A percentile compares a stretch with the other conserved stretches of the same genome.
phyloP scores from a whole-genome alignment of 2,888 invertebrate species.

The Caenorhabditis sp. region DNA sequence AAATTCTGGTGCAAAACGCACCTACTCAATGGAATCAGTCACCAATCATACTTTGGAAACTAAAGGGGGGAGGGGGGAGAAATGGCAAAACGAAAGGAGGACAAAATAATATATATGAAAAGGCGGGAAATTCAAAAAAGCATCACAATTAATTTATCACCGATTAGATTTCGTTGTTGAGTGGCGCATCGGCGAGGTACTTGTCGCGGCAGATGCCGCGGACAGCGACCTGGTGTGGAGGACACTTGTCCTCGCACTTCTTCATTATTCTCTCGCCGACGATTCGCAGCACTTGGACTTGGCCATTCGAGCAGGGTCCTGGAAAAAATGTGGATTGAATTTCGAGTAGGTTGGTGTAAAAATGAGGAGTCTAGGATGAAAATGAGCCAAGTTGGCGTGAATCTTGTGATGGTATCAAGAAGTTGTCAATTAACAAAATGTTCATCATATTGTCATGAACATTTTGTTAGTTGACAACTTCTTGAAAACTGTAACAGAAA shows the following conservation, averaged over 20 bases:
- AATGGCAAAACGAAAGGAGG: slow-evolving; percentile 34
- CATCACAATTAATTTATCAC: slow-evolving; percentile 5
- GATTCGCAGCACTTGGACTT: slow-evolving; percentile 81
- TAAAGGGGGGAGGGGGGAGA: slow-evolving; percentile 3
- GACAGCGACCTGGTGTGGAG: slow-evolving; percentile 79
- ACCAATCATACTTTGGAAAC: slow-evolving; percentile 68
- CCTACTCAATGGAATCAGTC: slow-evolving; percentile 65
- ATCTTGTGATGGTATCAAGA: too few relatives aligned
- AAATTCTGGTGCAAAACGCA: slow-evolving; percentile 59
- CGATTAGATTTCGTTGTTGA: slow-evolving; percentile 65
- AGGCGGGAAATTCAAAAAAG: slow-evolving; percentile 4
- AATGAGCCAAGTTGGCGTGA: neutral
- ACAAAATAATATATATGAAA: slow-evolving; percentile 21
- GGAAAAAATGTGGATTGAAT: slow-evolving; percentile 1
- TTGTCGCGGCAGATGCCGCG: slow-evolving; percentile 81
- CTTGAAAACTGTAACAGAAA: too few relatives aligned
- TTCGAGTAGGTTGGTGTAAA: too few relatives aligned
- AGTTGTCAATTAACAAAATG: too few relatives aligned
- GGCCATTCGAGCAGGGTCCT: slow-evolving; percentile 77
- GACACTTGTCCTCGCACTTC: slow-evolving; percentile 81
- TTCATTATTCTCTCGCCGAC: slow-evolving; percentile 81
- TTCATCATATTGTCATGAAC: too few relatives aligned
- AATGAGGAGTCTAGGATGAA: too few relatives aligned
- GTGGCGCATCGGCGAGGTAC: slow-evolving; percentile 70
- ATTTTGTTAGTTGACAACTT: too few relatives aligned